These are phyloP conservation scores for Orchesella flavescens DNA, from an alignment of 2,888 invertebrate species.

Conservation along the genomic window DNA sequence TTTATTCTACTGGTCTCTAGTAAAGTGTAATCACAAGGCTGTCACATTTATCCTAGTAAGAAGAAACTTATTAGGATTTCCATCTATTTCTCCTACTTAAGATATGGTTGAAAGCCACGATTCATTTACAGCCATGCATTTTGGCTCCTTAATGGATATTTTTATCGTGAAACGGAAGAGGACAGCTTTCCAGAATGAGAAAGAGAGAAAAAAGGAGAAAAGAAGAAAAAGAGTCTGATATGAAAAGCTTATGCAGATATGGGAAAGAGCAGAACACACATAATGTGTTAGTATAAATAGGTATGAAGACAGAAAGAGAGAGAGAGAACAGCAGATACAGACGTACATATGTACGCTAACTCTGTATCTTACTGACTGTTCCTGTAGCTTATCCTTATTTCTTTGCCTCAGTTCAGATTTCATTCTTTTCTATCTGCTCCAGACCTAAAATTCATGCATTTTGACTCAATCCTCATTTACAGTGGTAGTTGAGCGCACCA, in stretches of 20 bases:
- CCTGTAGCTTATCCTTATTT: too few species aligned
- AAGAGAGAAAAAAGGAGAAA: slow-evolving; percentile 9
- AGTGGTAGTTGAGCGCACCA: too few species aligned
- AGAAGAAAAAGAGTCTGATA: slow-evolving; percentile 36
- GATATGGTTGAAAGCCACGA: slow-evolving; percentile 61
- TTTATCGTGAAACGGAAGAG: slow-evolving; percentile 59
- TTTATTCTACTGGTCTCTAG: slow-evolving; percentile 46
- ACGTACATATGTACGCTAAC: too few species aligned
- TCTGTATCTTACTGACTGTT: too few species aligned
- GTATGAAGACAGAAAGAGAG: too few species aligned
- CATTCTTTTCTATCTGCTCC: too few species aligned
- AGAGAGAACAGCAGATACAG: too few species aligned
- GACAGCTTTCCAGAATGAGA: slow-evolving; percentile 46
- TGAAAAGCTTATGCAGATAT: slow-evolving; percentile 25
- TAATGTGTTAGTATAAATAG: not conserved
- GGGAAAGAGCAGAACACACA: not conserved
- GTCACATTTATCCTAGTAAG: slow-evolving; percentile 64
- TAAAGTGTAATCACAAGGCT: slow-evolving; percentile 59
- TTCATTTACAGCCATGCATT: slow-evolving; percentile 59
- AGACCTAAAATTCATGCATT: too few species aligned
- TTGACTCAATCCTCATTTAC: too few species aligned
- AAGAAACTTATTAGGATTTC: slow-evolving; percentile 63
- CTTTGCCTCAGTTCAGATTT: too few species aligned
- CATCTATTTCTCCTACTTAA: slow-evolving; percentile 52
- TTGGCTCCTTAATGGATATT: slow-evolving; percentile 60